Evolutionary conservation across 2,888 invertebrate species (phyloP).

Genomic region (Caenorhabditis afra): DNA sequence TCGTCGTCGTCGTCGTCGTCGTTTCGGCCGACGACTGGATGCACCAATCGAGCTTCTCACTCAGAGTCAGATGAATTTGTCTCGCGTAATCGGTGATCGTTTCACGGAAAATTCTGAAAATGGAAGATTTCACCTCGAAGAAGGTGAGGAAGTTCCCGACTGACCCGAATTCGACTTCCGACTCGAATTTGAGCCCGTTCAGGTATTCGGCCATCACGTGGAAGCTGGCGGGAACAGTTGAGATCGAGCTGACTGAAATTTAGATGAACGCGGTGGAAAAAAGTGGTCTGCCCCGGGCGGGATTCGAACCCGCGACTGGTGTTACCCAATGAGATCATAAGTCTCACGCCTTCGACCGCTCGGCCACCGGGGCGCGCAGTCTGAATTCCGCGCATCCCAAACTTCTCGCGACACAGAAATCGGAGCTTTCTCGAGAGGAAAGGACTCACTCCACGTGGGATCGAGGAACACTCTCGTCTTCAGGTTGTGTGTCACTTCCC

Average conservation of each 20-base stretch:
- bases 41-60: constrained; percentile 48
- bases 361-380: constrained; percentile 31
- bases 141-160: too few species aligned
- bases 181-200: constrained; percentile 27
- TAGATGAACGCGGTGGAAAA: neutral
- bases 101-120: constrained; percentile 48
- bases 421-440: too few species aligned
- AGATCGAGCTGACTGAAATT: constrained; percentile 37
- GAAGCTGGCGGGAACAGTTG: constrained; percentile 17
- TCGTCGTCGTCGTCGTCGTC: constrained; percentile 1
- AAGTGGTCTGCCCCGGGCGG: constrained; percentile 24
- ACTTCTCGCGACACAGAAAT: neutral
- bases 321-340: constrained; percentile 39
- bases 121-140: too few species aligned
- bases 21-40: neutral
- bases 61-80: constrained; percentile 30
- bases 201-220: constrained; percentile 28
- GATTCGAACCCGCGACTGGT: constrained; percentile 51
- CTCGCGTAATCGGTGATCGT: constrained; percentile 48
- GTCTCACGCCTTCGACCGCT: constrained; percentile 22
- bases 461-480: constrained; percentile 37
- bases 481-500: constrained; percentile 29
- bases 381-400: neutral
- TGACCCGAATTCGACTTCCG: constrained; percentile 45
- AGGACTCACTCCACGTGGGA: constrained; percentile 43